phyloP scores from a whole-genome alignment of 2,113 vertebrate species.

The Candoia aspera region DNA sequence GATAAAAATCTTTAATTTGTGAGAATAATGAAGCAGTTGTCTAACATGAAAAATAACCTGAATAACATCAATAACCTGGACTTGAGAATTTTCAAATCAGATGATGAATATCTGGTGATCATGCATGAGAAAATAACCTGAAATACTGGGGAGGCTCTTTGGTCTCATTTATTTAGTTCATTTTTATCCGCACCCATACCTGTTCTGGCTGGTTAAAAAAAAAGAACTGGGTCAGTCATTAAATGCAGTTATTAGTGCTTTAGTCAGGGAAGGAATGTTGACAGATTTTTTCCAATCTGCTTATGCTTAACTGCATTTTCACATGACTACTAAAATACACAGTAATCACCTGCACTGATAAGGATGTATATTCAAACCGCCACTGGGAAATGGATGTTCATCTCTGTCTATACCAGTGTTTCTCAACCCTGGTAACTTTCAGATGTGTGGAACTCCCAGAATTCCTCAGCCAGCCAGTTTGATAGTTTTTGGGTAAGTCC shows the following conservation, averaged over 20 bases:
- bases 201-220: neutral
- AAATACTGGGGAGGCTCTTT: neutral
- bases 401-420: neutral
- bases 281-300: neutral
- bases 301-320: neutral
- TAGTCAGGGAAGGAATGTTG: neutral
- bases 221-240: neutral
- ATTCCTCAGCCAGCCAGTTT: no score
- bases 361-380: neutral
- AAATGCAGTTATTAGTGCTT: conserved; percentile 2
- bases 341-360: neutral
- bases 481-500: neutral
- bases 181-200: neutral
- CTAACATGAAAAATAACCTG: neutral
- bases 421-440: no score
- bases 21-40: neutral
- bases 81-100: neutral
- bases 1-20: neutral
- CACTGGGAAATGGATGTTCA: neutral
- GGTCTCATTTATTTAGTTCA: neutral
- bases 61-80: neutral
- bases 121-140: neutral
- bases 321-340: neutral
- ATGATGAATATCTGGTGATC: neutral
- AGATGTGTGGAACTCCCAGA: no score